Evolutionary conservation across 2,113 vertebrate genomes (phyloP).

Genomic region (Passer domesticus): DNA sequence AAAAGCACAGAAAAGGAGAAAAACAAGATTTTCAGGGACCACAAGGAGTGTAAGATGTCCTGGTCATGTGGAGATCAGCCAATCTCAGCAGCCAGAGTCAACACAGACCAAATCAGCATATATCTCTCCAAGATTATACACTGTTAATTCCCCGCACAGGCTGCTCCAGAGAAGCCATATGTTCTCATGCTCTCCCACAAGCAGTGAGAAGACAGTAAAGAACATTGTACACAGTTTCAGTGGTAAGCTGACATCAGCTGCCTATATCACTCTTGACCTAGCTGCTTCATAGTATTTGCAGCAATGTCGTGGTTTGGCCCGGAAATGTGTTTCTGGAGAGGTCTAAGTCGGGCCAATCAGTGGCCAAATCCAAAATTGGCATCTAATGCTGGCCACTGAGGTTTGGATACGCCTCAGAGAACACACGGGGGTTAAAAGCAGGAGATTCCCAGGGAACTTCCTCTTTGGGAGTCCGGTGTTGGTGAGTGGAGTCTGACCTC

Average conservation of each 20-base stretch:
- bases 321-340: too few relatives aligned
- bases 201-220: conserved; percentile 9
- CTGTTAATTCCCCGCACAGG: neutral
- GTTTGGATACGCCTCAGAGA: too few relatives aligned
- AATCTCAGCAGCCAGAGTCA: neutral
- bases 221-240: neutral
- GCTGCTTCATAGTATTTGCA: neutral
- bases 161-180: conserved; percentile 26
- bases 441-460: too few relatives aligned
- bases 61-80: neutral
- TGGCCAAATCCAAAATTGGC: too few relatives aligned
- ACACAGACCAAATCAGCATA: neutral
- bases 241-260: conserved; percentile 12
- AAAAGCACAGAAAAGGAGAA: neutral
- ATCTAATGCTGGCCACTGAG: too few relatives aligned
- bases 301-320: too few relatives aligned
- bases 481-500: too few relatives aligned
- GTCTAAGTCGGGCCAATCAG: too few relatives aligned
- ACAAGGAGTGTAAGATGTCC: neutral
- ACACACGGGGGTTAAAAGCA: too few relatives aligned
- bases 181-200: conserved; percentile 33
- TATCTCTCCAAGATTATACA: neutral
- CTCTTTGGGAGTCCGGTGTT: too few relatives aligned
- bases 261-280: conserved; percentile 14
- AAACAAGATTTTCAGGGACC: too few relatives aligned